These are phyloP conservation scores for Priocnemis perturbator DNA, from an alignment of 2,888 invertebrate genomes.

Conservation along the genomic window DNA sequence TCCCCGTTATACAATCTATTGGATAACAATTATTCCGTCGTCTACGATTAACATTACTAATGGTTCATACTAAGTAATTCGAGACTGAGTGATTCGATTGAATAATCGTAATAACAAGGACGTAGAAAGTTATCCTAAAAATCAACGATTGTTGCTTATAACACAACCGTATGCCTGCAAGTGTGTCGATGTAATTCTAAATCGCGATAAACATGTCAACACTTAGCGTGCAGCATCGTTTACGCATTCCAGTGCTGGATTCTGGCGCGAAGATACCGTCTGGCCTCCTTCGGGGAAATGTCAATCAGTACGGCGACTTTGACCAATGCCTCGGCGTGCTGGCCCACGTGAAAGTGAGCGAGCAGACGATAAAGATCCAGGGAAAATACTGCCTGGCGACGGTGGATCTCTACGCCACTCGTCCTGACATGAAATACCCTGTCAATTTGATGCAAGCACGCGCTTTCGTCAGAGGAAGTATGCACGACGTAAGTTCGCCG, in stretches of 20 bases:
- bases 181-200: too few species aligned
- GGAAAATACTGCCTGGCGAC: conserved; percentile 84
- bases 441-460: conserved; percentile 82
- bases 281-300: conserved; percentile 82
- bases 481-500: conserved; percentile 78
- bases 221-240: conserved; percentile 15
- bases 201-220: too few species aligned
- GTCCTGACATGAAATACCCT: conserved; percentile 79
- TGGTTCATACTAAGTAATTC: too few species aligned
- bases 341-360: conserved; percentile 79
- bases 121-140: too few species aligned
- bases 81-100: too few species aligned
- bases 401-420: conserved; percentile 80
- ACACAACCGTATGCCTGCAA: too few species aligned
- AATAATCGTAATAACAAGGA: too few species aligned
- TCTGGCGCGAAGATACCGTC: conserved; percentile 84
- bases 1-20: too few species aligned
- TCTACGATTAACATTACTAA: too few species aligned
- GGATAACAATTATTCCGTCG: too few species aligned
- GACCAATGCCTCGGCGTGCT: conserved; percentile 80
- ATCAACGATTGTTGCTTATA: too few species aligned
- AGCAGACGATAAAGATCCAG: conserved; percentile 80
- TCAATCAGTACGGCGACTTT: conserved; percentile 84
- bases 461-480: conserved; percentile 80
- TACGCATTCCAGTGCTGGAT: conserved; percentile 80